A percentile compares a stretch with the other conserved stretches of the same genome.
Conservation (phyloP, 2,888 invertebrate species). For the Cheilosia vernalis region DNA sequence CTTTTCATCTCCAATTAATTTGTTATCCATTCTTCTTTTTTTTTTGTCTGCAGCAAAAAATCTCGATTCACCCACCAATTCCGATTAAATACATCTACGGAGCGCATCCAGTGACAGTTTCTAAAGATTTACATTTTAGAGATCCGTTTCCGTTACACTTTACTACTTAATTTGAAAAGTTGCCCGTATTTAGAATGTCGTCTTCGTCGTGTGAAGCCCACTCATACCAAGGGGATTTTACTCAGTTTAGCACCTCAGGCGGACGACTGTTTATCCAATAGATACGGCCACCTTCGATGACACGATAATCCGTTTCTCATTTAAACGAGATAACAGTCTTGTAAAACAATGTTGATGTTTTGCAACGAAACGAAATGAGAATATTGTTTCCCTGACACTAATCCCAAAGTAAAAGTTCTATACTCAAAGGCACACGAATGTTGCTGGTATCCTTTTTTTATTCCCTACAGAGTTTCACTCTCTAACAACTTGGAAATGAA, state of each 20-base stretch:
- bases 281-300: conserved; percentile 55
- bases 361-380: conserved; percentile 35
- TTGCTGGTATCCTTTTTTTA: conserved; percentile 7
- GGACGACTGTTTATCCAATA: conserved; percentile 12
- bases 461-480: conserved; percentile 40
- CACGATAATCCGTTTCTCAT: conserved; percentile 70
- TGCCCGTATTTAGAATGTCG: conserved; percentile 12
- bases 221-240: conserved; percentile 34
- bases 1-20: conserved; percentile 41
- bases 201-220: conserved; percentile 15
- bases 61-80: not conserved
- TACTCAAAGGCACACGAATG: conserved; percentile 31
- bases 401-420: conserved; percentile 66
- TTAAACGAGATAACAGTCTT: conserved; percentile 67
- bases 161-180: conserved; percentile 61
- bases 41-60: not conserved
- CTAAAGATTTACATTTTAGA: conserved; percentile 7
- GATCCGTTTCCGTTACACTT: conserved; percentile 3
- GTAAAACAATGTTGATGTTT: conserved; percentile 71
- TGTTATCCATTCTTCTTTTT: conserved; percentile 7
- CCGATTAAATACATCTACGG: conserved; percentile 13
- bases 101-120: not conserved
- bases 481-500: conserved; percentile 65
- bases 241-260: not conserved
- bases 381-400: conserved; percentile 53